Conservation (phyloP, 2,888 invertebrate genomes). For the Xestia rhomboidea region DNA sequence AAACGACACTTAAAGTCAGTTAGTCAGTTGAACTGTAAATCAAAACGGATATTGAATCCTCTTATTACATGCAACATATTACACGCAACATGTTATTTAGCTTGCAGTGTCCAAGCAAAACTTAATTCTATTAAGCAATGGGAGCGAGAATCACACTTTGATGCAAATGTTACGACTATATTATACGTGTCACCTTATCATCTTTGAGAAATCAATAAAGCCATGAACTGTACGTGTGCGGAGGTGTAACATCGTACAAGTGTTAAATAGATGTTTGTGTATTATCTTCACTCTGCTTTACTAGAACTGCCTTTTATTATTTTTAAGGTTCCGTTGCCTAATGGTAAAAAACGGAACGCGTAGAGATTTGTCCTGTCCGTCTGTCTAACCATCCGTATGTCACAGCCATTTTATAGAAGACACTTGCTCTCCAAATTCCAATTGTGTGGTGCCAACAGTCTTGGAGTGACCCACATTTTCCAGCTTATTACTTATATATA, state of each 20-base stretch:
- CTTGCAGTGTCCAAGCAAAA: neutral
- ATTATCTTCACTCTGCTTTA: neutral
- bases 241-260: neutral
- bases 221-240: neutral
- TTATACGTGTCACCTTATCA: conserved; percentile 24
- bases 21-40: neutral
- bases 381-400: neutral
- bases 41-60: neutral
- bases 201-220: conserved; percentile 41
- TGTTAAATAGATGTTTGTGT: neutral
- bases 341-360: neutral
- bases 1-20: neutral
- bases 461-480: neutral
- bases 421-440: neutral
- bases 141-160: conserved; percentile 18
- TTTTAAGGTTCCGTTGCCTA: neutral
- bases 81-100: neutral
- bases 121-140: neutral
- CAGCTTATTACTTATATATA: too few relatives aligned
- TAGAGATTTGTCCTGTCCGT: neutral
- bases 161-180: conserved; percentile 31
- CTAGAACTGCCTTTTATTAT: neutral
- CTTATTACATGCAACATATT: too few relatives aligned
- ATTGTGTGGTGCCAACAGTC: neutral
- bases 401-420: neutral